phyloP scores from a whole-genome alignment of 2,797 vertebrate genomes.

The Poeciliopsis presidionis region DNA sequence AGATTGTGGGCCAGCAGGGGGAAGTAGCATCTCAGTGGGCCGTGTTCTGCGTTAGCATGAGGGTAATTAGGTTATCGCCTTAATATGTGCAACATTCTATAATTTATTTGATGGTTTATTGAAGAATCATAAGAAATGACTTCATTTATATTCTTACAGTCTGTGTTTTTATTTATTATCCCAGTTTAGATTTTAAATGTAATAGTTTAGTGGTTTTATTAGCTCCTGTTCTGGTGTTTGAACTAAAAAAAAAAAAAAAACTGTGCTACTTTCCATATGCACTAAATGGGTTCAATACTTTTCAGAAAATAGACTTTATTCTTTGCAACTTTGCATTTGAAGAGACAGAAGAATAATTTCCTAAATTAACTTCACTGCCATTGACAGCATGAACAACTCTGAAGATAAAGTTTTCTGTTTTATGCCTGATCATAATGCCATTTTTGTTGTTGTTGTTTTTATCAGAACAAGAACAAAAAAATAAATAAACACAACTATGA shows the following conservation, averaged over 20 bases:
- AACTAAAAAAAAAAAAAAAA: background rate
- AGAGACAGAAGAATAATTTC: background rate
- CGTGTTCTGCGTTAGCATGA: background rate
- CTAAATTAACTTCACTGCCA: background rate
- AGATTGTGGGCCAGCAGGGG: constrained; percentile 13
- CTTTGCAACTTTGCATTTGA: background rate
- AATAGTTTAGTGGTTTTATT: background rate
- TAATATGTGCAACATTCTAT: background rate
- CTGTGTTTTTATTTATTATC: background rate
- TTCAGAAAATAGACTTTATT: background rate
- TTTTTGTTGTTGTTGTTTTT: background rate
- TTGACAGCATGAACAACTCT: background rate
- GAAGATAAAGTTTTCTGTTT: background rate
- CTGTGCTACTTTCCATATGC: background rate
- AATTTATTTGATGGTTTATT: background rate
- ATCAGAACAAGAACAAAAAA: background rate
- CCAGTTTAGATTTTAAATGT: background rate
- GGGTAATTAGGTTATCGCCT: background rate
- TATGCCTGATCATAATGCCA: background rate
- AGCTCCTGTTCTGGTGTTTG: background rate
- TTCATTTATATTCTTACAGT: background rate
- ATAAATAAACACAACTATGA: background rate
- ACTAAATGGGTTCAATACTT: background rate
- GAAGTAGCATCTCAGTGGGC: background rate
- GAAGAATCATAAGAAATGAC: background rate